Conservation (phyloP, 2,113 vertebrate species). For the Varanus komodoensis region DNA sequence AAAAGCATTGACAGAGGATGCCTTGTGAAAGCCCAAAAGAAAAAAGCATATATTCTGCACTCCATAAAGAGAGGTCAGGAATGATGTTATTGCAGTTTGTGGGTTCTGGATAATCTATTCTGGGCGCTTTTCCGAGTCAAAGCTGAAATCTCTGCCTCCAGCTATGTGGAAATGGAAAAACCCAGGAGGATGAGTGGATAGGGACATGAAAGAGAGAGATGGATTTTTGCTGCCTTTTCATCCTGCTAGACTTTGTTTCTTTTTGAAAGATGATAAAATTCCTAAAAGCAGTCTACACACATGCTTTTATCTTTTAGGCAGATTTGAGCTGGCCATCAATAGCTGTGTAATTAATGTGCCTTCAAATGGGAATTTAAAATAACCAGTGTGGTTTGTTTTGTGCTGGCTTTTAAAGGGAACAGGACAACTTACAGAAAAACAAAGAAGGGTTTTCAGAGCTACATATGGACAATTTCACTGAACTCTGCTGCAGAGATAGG, state of each 20-base stretch:
- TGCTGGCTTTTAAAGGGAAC: constrained; percentile 14
- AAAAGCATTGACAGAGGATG: constrained; percentile 3
- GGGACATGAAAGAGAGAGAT: constrained; percentile 17
- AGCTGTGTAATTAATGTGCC: constrained; percentile 60
- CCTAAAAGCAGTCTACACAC: constrained; percentile 41
- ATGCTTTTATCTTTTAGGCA: constrained; percentile 43
- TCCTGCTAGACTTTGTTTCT: constrained; percentile 11
- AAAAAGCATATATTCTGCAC: not conserved
- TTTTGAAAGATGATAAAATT: constrained; percentile 38
- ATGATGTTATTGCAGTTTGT: not conserved
- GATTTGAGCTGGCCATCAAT: constrained; percentile 45
- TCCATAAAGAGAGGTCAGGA: constrained; percentile 25
- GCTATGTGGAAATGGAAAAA: constrained; percentile 42
- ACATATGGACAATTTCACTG: not conserved
- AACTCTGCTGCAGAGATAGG: not conserved
- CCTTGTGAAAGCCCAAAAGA: not conserved
- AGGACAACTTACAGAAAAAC: not conserved
- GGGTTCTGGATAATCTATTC: constrained; percentile 23
- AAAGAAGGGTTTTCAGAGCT: not conserved
- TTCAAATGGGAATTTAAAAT: constrained; percentile 48
- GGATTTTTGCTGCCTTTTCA: constrained; percentile 23
- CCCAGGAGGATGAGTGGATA: constrained; percentile 16
- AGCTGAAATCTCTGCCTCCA: constrained; percentile 30
- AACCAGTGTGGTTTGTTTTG: constrained; percentile 34
- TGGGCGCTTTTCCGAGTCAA: constrained; percentile 33